Evolutionary conservation across 2,888 invertebrate species (phyloP).

Genomic region (Chrysopilus asiliformis): DNA sequence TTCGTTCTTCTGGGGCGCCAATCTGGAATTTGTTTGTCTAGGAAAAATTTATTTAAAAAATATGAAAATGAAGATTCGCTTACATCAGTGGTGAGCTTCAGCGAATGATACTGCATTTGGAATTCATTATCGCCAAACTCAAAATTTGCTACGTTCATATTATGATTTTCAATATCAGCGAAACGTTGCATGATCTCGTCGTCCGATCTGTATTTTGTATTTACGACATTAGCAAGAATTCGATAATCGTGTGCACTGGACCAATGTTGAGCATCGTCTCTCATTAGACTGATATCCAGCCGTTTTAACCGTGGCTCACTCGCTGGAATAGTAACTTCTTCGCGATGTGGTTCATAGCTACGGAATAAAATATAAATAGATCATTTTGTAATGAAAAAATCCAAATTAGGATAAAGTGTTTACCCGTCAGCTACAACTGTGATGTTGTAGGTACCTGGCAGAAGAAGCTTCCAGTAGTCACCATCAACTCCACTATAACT

Average conservation of each 20-base stretch:
- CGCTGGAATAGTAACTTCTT: conserved; percentile 35
- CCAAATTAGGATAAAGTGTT: too few species aligned
- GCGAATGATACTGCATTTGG: conserved; percentile 50
- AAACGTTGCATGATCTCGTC: conserved; percentile 50
- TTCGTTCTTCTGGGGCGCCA: conserved; percentile 63
- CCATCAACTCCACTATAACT: conserved; percentile 58
- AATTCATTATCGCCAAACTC: conserved; percentile 52
- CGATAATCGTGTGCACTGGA: conserved; percentile 69
- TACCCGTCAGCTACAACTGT: conserved; percentile 59
- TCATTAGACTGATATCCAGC: conserved; percentile 66
- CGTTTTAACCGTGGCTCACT: conserved; percentile 41
- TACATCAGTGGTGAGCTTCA: conserved; percentile 62
- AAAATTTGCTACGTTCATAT: conserved; percentile 55
- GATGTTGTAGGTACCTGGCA: conserved; percentile 74
- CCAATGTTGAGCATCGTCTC: conserved; percentile 73
- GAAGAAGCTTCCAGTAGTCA: conserved; percentile 84
- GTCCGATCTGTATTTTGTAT: conserved; percentile 50
- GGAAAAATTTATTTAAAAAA: conserved; percentile 12
- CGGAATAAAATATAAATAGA: neutral
- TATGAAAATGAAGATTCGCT: conserved; percentile 20
- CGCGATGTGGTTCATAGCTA: conserved; percentile 25
- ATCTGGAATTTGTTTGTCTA: conserved; percentile 43
- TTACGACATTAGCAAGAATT: conserved; percentile 50
- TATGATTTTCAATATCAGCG: conserved; percentile 53
- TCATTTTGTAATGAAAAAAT: too few species aligned